Percentiles rank a stretch among this genome's conserved stretches.
These are phyloP conservation scores for Poicephalus gulielmi DNA, from an alignment of 2,113 vertebrate species.

Conservation along the genomic window DNA sequence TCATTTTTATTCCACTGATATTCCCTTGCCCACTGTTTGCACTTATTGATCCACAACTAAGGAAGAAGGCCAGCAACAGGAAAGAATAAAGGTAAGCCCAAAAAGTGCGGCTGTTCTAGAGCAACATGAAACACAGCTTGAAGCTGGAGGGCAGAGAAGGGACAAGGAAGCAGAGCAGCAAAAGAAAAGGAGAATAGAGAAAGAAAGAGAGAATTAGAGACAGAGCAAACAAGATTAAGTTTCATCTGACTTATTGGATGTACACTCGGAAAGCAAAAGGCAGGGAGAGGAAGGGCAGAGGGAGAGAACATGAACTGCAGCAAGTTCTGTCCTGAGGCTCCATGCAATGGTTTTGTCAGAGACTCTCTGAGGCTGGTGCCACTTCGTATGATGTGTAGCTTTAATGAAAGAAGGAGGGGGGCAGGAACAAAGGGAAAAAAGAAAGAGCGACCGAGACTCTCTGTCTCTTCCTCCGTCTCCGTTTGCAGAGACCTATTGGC, in stretches of 20 bases:
- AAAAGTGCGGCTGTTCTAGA: slow-evolving; percentile 54
- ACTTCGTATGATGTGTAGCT: slow-evolving; percentile 60
- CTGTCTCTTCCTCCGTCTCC: slow-evolving; percentile 43
- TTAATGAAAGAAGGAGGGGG: slow-evolving; percentile 66
- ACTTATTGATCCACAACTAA: slow-evolving; percentile 59
- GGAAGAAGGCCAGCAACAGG: slow-evolving; percentile 63
- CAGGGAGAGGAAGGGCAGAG: slow-evolving; percentile 17
- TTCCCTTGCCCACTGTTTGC: slow-evolving; percentile 17
- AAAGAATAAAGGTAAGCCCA: slow-evolving; percentile 59
- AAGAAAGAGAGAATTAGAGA: slow-evolving; percentile 27
- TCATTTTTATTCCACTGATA: slow-evolving; percentile 54
- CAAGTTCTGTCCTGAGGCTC: slow-evolving; percentile 57
- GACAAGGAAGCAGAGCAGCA: background rate
- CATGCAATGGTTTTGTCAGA: slow-evolving; percentile 39
- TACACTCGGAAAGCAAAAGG: slow-evolving; percentile 30
- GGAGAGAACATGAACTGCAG: slow-evolving; percentile 32
- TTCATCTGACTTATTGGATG: slow-evolving; percentile 58
- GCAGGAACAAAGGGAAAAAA: background rate
- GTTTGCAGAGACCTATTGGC: slow-evolving; percentile 49
- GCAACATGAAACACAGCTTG: background rate
- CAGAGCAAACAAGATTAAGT: slow-evolving; percentile 52
- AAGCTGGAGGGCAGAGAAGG: slow-evolving; percentile 36
- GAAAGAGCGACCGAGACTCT: slow-evolving; percentile 45
- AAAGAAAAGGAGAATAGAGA: slow-evolving; percentile 1
- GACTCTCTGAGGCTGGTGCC: slow-evolving; percentile 15